A percentile compares a stretch with the other conserved stretches of the same genome.
These are phyloP conservation scores for Panurus biarmicus DNA, from an alignment of 2,113 vertebrate species.

Conservation along the genomic window DNA sequence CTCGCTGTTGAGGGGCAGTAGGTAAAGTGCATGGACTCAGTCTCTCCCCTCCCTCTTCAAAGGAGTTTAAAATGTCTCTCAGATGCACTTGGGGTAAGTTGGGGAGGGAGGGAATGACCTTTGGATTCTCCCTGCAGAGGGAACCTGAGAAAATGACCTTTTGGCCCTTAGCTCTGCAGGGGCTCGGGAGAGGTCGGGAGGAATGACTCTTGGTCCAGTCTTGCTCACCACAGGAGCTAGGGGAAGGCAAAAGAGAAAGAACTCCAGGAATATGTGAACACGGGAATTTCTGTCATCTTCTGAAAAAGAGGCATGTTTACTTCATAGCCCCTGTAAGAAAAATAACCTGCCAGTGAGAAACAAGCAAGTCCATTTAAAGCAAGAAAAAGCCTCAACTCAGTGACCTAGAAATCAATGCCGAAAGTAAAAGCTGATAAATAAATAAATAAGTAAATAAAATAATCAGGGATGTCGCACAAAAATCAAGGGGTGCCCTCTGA, in stretches of 20 bases:
- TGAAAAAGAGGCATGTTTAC: constrained; percentile 33
- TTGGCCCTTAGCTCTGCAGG: constrained; percentile 48
- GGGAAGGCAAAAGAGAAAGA: background rate
- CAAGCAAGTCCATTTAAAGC: background rate
- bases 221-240: constrained; percentile 26
- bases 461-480: constrained; percentile 5
- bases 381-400: background rate
- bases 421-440: constrained; percentile 44
- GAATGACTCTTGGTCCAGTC: constrained; percentile 38
- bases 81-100: background rate
- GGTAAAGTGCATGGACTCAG: background rate
- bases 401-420: constrained; percentile 59
- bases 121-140: constrained; percentile 50
- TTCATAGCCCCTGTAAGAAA: background rate
- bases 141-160: constrained; percentile 70
- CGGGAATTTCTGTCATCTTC: constrained; percentile 4
- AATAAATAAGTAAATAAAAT: constrained; percentile 57
- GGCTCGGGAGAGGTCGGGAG: constrained; percentile 52
- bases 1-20: background rate
- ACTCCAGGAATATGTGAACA: background rate
- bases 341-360: constrained; percentile 7
- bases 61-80: constrained; percentile 9
- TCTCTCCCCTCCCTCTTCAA: background rate
- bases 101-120: constrained; percentile 38
- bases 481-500: constrained; percentile 49